Evolutionary conservation across 2,113 vertebrate species (phyloP), one percentile per base, ranked within the genome.

Genomic region (Menidia beryllina): DNA sequence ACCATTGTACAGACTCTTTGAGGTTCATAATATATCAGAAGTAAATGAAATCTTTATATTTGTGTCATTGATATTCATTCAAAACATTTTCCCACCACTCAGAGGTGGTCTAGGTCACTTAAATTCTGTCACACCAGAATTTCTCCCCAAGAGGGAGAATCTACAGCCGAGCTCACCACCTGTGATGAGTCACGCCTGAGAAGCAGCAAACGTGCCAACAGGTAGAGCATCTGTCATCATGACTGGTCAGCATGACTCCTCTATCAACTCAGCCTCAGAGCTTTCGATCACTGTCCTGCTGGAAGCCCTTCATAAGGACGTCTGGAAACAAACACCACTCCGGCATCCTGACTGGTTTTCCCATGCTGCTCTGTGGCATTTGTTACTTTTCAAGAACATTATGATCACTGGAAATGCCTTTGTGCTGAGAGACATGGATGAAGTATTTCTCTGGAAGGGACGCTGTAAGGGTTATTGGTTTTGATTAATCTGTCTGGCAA

Each of bases 221-320:
- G 66, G 72, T 69, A 55, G 60, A 72, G 25, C 36, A 74, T 86
- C 56, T 36, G 51, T 77, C 72, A 75, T 36, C 13, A 23, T 52
- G 81, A 45, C 43, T 41, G 69, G 26, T 65, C 57, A 63, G 52
- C 23, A 7, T 64, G 43, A 51, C 39, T 56, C 21, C 47, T 60
- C 48, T 34, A 69, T 79, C 23, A 75, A 63, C 61, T 10, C 36
- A 58, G 36, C 59, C 63, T 45, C 78, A 30, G 49, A 78, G 78
- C 79, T 56, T 57, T 86, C 79, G 54, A 82, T 85, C 82, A 84
- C 1, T 73, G 78, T 76, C 80, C 81, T 36, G 23, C 82, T 57
- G 55, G 73, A 62, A 56, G 45, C 57, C 78, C 59, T 58, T 77
- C 52, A 54, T 25, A 57, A 53, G 30, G 13, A 72, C 30, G 45